phyloP scores from a whole-genome alignment of 2,888 invertebrate species.

The Diadromus collaris region DNA sequence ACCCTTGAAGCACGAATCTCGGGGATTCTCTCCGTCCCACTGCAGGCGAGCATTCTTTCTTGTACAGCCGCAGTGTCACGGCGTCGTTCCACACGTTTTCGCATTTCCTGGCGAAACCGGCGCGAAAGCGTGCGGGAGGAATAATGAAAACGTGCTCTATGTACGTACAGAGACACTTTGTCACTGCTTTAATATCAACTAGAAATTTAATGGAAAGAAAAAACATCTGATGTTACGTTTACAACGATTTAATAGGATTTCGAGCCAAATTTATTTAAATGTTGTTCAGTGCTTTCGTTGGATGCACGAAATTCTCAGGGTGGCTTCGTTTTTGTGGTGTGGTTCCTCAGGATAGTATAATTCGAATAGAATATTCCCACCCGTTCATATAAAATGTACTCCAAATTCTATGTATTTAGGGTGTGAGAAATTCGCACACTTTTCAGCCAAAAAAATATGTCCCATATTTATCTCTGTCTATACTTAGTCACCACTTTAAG shows the following conservation, averaged over 20 bases:
- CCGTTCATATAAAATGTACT: too few relatives aligned
- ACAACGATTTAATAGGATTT: not conserved
- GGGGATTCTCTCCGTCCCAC: constrained; percentile 51
- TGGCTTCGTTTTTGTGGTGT: too few relatives aligned
- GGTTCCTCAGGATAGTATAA: not conserved
- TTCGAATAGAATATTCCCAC: too few relatives aligned
- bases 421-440: too few relatives aligned
- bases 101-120: constrained; percentile 47
- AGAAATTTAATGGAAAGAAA: not conserved
- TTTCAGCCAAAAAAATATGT: too few relatives aligned
- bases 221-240: not conserved
- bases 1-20: constrained; percentile 54
- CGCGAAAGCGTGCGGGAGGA: constrained; percentile 49
- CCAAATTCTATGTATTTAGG: too few relatives aligned
- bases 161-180: not conserved
- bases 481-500: not conserved
- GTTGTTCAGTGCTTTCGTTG: too few relatives aligned
- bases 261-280: too few relatives aligned
- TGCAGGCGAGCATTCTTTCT: constrained; percentile 40
- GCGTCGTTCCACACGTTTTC: constrained; percentile 54
- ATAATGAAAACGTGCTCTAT: constrained; percentile 41
- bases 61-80: constrained; percentile 51
- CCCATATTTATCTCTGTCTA: too few relatives aligned
- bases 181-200: not conserved
- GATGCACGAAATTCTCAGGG: too few relatives aligned